Evolutionary conservation across 2,113 vertebrate genomes (phyloP).

Genomic region (Phaethon lepturus): DNA sequence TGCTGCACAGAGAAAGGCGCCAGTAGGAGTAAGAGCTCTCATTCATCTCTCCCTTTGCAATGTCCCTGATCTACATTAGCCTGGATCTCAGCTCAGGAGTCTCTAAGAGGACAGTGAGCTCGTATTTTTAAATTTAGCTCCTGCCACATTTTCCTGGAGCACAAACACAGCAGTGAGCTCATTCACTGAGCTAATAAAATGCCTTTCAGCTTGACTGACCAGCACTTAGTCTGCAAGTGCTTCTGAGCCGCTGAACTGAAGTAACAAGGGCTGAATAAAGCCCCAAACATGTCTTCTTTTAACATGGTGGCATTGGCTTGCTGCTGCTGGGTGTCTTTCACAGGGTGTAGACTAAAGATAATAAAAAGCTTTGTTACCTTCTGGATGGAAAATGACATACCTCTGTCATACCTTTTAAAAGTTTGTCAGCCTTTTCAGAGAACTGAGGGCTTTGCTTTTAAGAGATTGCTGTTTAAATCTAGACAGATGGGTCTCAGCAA

Average conservation of each 20-base stretch:
- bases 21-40: not conserved
- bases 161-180: not conserved
- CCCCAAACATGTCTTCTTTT: not conserved
- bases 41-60: not conserved
- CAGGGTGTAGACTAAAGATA: not conserved
- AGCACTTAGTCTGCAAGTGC: not conserved
- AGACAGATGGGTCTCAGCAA: constrained; percentile 19
- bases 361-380: not conserved
- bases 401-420: not conserved
- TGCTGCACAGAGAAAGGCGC: not conserved
- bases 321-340: not conserved
- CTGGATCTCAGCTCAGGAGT: not conserved
- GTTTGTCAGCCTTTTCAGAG: not conserved
- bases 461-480: constrained; percentile 14
- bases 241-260: not conserved
- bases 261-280: not conserved
- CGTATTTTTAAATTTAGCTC: not conserved
- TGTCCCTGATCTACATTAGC: not conserved
- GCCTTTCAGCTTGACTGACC: not conserved
- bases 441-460: not conserved
- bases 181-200: not conserved
- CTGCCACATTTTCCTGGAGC: not conserved
- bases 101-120: not conserved
- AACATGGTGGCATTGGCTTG: not conserved
- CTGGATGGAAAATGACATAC: not conserved